Evolutionary conservation across 2,113 vertebrate genomes (phyloP), one percentile per base, ranked within the genome.

Genomic region (Anolis sagrei): DNA sequence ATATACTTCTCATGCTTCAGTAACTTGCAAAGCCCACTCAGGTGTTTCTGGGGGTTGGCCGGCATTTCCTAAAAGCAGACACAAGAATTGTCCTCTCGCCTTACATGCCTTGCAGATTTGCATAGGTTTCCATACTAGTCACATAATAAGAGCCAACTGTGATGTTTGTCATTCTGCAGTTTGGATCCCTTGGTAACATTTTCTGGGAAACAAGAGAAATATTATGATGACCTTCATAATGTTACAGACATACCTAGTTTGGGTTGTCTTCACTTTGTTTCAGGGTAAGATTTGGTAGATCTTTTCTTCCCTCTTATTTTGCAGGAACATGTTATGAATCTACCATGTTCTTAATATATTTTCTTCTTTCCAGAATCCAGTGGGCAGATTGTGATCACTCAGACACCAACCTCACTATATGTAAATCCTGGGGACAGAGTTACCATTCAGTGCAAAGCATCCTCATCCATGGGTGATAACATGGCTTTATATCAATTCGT

Each of bases 401-500:
- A 3, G 88, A 64, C 89, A 36, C n/a, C 87, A 89, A 64, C 76
- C 73, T 74, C 77, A 69, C 62, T 79, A 21, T 5, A 44, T 44
- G 39, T 44, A 44, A 44, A 44, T 44, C 39, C 39, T 44, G 5
- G 39, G 39, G 39, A 90, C 2, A 64, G 0, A 39, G 85, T 79
- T 49, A 85, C 32, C 18, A 44, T 84, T 2, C 25, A 34, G 2
- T 91, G 86, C 27, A 7, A 0, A 16, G 32, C 84, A 0, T 87
- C 62, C 23, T 25, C 54, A 39, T n/a, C 0, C 1, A 0, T 76
- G 18, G 2, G 2, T 1, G 51, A 0, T 0, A 1, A 1, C 7
- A 78, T 78, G 51, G 19, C 58, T 9, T 8, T 78, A 7, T 78
- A 78, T 78, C 76, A 34, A 9, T 61, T 78, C 10, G 82, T 58